These are phyloP conservation scores for Calypte anna DNA, from an alignment of 2,113 vertebrate species.

Conservation along the genomic window DNA sequence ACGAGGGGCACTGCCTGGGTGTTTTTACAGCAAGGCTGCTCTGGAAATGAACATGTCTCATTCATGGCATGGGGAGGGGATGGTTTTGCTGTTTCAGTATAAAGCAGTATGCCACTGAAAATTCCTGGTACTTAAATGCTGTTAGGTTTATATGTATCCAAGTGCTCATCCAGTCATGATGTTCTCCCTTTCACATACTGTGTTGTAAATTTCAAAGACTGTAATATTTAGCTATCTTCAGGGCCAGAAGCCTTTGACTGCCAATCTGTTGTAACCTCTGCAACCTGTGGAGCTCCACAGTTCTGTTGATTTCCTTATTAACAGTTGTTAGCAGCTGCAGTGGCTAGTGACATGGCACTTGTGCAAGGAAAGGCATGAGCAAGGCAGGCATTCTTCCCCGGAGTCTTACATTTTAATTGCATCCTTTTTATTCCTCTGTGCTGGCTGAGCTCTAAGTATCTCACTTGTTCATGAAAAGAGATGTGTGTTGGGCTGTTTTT, in stretches of 20 bases:
- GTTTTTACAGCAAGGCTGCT: background rate
- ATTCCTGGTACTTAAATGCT: background rate
- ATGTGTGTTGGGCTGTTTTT: background rate
- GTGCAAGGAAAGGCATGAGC: background rate
- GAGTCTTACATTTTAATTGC: background rate
- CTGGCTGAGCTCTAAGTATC: background rate
- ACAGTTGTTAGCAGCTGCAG: background rate
- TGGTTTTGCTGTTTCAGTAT: background rate
- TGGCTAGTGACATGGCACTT: background rate
- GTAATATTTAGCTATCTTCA: background rate
- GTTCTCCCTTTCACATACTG: background rate
- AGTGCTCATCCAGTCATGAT: background rate
- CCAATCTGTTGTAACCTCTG: background rate
- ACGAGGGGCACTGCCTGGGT: background rate
- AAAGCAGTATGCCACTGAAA: background rate
- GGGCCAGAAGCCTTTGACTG: background rate
- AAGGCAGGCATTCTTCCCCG: background rate
- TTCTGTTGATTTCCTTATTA: background rate
- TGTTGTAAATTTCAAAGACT: background rate
- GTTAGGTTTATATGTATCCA: background rate
- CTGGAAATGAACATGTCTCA: background rate
- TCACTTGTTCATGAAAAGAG: fast-evolving
- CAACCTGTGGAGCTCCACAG: background rate
- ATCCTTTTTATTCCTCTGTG: background rate
- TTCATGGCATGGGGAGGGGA: background rate